Conservation (phyloP, 1,140 invertebrate species). For the Drosophila teissieri region DNA sequence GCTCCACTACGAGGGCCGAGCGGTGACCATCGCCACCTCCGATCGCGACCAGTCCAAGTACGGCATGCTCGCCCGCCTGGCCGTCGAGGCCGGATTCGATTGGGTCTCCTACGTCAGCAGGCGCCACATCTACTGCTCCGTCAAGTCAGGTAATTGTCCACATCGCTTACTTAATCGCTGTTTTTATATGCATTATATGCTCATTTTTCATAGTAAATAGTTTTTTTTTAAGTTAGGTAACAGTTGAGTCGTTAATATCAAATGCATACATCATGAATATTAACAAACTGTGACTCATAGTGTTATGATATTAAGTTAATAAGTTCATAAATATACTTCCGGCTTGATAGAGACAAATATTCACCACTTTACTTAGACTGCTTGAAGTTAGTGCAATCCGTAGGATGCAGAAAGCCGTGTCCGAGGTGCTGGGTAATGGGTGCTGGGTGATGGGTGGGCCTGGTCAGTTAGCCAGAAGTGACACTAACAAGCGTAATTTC, state of each 20-base stretch:
- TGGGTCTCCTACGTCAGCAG: slow-evolving; percentile 99
- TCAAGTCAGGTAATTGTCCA: slow-evolving; percentile 94
- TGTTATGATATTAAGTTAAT: neutral
- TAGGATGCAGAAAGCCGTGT: slow-evolving; percentile 1
- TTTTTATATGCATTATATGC: neutral
- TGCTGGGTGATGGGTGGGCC: slow-evolving; percentile 26
- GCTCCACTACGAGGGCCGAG: slow-evolving; percentile 97
- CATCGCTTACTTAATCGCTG: slow-evolving; percentile 13
- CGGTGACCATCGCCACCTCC: slow-evolving; percentile 97
- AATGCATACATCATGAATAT: neutral
- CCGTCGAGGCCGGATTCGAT: slow-evolving; percentile 98
- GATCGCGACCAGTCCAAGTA: slow-evolving; percentile 96
- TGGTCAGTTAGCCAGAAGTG: slow-evolving; percentile 75
- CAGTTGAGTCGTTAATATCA: neutral
- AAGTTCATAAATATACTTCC: no score
- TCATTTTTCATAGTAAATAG: slow-evolving; percentile 1
- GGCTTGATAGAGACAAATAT: no score
- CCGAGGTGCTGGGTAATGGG: slow-evolving; percentile 23
- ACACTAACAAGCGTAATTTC: slow-evolving; percentile 84
- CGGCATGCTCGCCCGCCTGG: slow-evolving; percentile 97
- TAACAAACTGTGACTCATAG: neutral
- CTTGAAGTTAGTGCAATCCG: neutral
- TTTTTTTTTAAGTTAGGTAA: neutral
- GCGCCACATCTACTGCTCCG: slow-evolving; percentile 98
- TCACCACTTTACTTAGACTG: neutral